These are phyloP conservation scores for Cherax quadricarinatus DNA, from an alignment of 1,140 invertebrate species.

Conservation along the genomic window DNA sequence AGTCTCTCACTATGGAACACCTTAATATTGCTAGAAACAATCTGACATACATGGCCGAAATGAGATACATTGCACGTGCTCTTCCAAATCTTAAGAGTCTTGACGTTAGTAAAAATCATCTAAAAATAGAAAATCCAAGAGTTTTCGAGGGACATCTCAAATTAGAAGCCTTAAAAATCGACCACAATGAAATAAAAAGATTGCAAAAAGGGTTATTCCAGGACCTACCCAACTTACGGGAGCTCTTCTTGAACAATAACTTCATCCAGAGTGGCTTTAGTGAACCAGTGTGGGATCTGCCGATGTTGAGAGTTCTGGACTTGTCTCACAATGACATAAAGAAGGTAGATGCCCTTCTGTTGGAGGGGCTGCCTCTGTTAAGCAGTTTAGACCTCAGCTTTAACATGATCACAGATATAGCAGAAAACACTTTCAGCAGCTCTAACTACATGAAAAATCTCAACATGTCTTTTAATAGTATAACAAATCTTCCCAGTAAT, in stretches of 20 bases:
- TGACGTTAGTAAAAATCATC: constrained; percentile 84
- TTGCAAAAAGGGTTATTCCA: constrained; percentile 87
- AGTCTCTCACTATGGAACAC: constrained; percentile 83
- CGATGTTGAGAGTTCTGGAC: constrained; percentile 82
- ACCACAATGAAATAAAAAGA: constrained; percentile 85
- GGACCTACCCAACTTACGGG: constrained; percentile 88
- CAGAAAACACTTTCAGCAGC: constrained; percentile 84
- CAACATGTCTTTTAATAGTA: constrained; percentile 86
- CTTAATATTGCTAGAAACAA: constrained; percentile 86
- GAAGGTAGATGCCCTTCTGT: constrained; percentile 83
- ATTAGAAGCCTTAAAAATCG: constrained; percentile 87
- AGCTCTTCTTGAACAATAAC: constrained; percentile 88
- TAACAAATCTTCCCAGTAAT: constrained; percentile 75
- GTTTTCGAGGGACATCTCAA: constrained; percentile 86
- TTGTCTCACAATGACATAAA: constrained; percentile 86
- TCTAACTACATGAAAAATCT: constrained; percentile 85
- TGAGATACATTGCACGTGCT: constrained; percentile 82
- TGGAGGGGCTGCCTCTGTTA: constrained; percentile 86
- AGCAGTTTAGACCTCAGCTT: constrained; percentile 77
- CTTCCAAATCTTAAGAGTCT: constrained; percentile 86
- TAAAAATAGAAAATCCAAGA: constrained; percentile 86
- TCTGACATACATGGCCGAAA: constrained; percentile 81
- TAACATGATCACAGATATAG: constrained; percentile 79
- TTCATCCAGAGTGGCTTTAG: constrained; percentile 79
- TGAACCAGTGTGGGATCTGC: constrained; percentile 73